phyloP scores from a whole-genome alignment of 2,888 invertebrate genomes.

The Pachymerium ferrugineum region DNA sequence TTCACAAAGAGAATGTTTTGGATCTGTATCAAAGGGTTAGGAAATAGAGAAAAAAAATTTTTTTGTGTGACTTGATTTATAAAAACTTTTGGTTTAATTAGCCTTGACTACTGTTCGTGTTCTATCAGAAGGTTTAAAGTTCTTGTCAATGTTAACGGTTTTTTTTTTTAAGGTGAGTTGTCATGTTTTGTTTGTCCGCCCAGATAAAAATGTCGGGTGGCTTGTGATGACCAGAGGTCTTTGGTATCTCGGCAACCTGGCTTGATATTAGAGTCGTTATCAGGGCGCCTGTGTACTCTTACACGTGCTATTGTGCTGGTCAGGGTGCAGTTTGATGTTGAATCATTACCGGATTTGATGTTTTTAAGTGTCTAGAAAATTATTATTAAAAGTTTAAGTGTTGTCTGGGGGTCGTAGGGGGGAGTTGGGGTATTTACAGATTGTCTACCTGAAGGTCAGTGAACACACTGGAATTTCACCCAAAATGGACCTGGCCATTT shows the following conservation, averaged over 20 bases:
- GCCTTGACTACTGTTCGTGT: neutral
- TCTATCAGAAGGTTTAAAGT: neutral
- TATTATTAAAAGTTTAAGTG: no score
- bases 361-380: neutral
- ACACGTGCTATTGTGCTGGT: constrained; percentile 13
- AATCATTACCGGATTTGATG: neutral
- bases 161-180: neutral
- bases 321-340: neutral
- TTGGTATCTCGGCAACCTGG: constrained; percentile 9
- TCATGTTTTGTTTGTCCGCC: constrained; percentile 8
- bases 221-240: constrained; percentile 1
- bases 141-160: neutral
- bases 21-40: no score
- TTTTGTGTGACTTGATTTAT: no score
- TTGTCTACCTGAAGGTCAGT: neutral
- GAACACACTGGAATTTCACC: neutral
- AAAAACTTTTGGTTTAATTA: neutral
- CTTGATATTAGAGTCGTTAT: neutral
- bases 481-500: neutral
- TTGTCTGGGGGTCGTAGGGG: no score
- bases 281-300: constrained; percentile 3
- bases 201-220: constrained; percentile 3
- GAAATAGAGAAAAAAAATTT: neutral
- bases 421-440: neutral
- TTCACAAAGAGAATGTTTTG: no score